Evolutionary conservation across 2,797 vertebrate species (phyloP).

Genomic region (Phaenicophaeus curvirostris): DNA sequence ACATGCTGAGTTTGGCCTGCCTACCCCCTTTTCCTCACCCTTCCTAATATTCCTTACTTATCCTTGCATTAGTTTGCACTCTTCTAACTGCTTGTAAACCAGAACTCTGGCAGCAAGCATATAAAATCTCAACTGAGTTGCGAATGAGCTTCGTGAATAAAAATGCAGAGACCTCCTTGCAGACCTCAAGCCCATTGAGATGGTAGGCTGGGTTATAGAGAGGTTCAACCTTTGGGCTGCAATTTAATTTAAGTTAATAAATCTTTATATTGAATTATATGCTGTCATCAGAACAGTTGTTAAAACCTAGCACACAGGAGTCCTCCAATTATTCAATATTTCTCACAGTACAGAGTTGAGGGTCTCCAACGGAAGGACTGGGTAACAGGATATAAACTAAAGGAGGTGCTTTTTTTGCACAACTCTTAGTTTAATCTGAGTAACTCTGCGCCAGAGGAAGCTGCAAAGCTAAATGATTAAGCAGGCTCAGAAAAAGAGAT

Average conservation of each 20-base stretch:
- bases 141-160: not conserved
- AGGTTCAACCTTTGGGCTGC: not conserved
- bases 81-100: not conserved
- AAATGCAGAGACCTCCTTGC: not conserved
- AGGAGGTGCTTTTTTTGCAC: not conserved
- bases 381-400: not conserved
- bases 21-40: not conserved
- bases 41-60: not conserved
- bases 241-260: not conserved
- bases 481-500: not conserved
- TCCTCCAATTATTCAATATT: not conserved
- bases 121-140: not conserved
- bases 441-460: not conserved
- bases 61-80: not conserved
- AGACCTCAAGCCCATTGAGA: not conserved
- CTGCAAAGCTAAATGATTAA: not conserved
- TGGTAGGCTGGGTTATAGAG: not conserved
- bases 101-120: not conserved
- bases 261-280: not conserved
- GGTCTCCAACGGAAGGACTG: not conserved
- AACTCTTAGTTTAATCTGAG: not conserved
- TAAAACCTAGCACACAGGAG: not conserved
- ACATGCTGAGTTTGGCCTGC: not conserved
- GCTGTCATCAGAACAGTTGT: not conserved
- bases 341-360: not conserved